These are phyloP conservation scores for Elgaria multicarinata DNA, from an alignment of 2,113 vertebrate species.

Conservation along the genomic window DNA sequence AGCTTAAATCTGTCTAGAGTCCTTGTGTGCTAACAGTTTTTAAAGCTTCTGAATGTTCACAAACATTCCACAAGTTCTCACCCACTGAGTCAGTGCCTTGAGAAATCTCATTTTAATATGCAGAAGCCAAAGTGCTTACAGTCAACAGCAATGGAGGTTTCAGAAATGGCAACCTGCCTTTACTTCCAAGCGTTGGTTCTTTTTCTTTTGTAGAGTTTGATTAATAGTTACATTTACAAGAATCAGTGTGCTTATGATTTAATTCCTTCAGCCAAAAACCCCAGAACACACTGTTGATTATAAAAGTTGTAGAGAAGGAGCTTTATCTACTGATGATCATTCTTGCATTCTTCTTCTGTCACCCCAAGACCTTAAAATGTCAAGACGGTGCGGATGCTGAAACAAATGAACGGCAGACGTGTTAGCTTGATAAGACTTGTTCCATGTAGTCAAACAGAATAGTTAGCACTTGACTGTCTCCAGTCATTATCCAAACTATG, in stretches of 20 bases:
- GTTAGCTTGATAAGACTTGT: background rate
- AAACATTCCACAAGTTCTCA: background rate
- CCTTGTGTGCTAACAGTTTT: too few species aligned
- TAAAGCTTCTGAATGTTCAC: background rate
- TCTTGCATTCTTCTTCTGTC: background rate
- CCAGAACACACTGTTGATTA: background rate
- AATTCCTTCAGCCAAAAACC: background rate
- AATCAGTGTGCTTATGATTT: too few species aligned
- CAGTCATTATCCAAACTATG: background rate
- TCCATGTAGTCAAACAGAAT: background rate
- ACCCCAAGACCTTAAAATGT: background rate
- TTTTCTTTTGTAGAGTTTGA: background rate
- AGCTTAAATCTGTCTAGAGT: too few species aligned
- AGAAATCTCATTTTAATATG: background rate
- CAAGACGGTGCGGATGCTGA: slow-evolving; percentile 27
- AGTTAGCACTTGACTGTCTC: background rate
- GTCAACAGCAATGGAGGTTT: background rate
- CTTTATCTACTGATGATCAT: background rate
- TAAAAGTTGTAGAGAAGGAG: background rate
- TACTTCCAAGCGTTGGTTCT: background rate
- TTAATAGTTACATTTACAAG: background rate
- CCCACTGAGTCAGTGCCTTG: background rate
- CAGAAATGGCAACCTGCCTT: background rate
- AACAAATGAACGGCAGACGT: background rate
- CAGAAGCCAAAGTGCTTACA: background rate